Base-by-base conservation (phyloP, 2,113 vertebrate species). In the Cepphus grylle region DNA sequence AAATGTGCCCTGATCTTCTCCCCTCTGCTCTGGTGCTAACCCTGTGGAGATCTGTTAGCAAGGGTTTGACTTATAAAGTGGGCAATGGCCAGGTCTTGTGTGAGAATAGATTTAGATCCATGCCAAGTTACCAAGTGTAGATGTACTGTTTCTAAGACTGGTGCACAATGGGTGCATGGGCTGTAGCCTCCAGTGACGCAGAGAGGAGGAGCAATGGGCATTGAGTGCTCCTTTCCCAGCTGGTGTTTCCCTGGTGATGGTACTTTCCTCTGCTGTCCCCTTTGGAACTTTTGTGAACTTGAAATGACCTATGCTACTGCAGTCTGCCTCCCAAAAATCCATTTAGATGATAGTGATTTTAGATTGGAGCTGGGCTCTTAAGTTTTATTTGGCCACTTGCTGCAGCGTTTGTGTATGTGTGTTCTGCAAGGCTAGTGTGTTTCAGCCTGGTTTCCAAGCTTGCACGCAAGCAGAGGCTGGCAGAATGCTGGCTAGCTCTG, bases 161-260 rank as follows among this genome's bases (percentile, higher is more conserved):
- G 13, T 62, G 40, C 12, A 6, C 40, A 61, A 42, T 16, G 6
- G 4, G 27, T 45, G 47, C 26, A 9, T 32, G 55, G 23, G 43
- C 36, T 84, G 52, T 36, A 71, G 70, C 29, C 38, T 50, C 82
- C 29, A 65, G 47, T 0, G 4, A 49, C 36, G n/a, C 52, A 63
- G 47, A 55, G 56, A 47, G 72, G 59, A 90, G 81, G 25, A 70
- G 27, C 15, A 1, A 36, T 45, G 84, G 56, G 83, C 13, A 4
- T 5, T 10, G 11, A 74, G 43, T 62, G 49, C 43, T 93, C 40
- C 49, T 72, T 90, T 72, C 34, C 53, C 47, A 76, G 53, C 30
- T n/a, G 58, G 4, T 87, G 77, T 95, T 94, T 91, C 83, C 88
- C 61, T 94, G 93, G 81, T 87, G 74, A 87, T 85, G 12, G 34